Evolutionary conservation across 2,797 vertebrate genomes (phyloP), one percentile per base, ranked within the genome.

Genomic region (Etheostoma nigrum): DNA sequence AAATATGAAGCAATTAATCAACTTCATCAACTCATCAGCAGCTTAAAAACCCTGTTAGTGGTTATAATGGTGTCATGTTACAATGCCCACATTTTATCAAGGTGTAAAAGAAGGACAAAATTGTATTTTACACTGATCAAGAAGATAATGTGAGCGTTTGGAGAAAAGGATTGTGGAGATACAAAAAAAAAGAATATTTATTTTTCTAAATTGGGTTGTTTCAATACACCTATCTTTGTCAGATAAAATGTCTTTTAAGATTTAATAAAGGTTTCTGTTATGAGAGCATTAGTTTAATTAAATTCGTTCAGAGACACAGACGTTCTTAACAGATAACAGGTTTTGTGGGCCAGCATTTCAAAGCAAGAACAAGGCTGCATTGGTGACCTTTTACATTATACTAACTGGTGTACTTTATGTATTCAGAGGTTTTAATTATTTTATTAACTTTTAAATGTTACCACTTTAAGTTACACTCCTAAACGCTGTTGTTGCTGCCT

Each of bases 1-100:
- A 92, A 74, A 72, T 78, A 64, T 64, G 68, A 53, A 79, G 80
- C 79, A 83, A 87, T 91, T 90, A 87, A 90, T 91, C 85, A 89
- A 82, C 76, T 82, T 89, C 85, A 90, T 88, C 79, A 82, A 63
- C 62, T 83, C 85, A 87, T 88, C 84, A 74, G 61, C 65, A 72
- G 76, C 72, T 80, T 75, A 79, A 78, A 87, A 82, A 52, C 59
- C 75, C 51, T 27, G 55, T 79, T 76, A 83, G 71, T 81, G 68
- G 57, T 80, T 86, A 73, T 87, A 79, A 84, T 72, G n/a, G 67
- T 19, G 48, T 57, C 13, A 44, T 33, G 52, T 69, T 61, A 66
- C 52, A 49, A 53, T 45, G 73, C 54, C 71, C 68, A 60, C 33
- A 72, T 57, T 82, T 73, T 45, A 67, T 8, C 19, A 18, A 63